These are phyloP conservation scores for Selenia dentaria DNA, from an alignment of 2,888 invertebrate species.

Conservation along the genomic window DNA sequence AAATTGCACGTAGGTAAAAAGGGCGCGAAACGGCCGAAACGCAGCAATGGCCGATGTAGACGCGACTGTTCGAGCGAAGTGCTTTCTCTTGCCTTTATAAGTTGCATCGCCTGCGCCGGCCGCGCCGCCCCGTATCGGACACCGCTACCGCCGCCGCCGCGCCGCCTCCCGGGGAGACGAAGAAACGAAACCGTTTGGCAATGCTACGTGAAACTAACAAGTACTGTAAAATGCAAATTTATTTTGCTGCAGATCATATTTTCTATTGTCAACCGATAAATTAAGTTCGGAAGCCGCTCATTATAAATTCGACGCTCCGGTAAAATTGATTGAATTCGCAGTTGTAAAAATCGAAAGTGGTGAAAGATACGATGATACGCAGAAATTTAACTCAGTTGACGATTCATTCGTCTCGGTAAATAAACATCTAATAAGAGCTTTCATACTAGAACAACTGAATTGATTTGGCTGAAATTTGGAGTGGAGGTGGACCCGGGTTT, in stretches of 20 bases:
- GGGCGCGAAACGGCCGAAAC: constrained; percentile 57
- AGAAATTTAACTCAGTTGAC: constrained; percentile 7
- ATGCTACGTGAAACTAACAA: constrained; percentile 65
- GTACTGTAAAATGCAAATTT: constrained; percentile 53
- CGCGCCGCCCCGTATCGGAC: background rate
- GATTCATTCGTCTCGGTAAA: constrained; percentile 13
- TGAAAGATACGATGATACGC: constrained; percentile 24
- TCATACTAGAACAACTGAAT: too few relatives aligned
- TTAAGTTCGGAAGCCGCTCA: constrained; percentile 43
- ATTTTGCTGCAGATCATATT: constrained; percentile 45
- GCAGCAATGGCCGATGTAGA: constrained; percentile 48
- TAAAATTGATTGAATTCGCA: constrained; percentile 25
- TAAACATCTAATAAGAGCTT: too few relatives aligned
- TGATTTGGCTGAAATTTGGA: too few relatives aligned
- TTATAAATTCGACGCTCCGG: constrained; percentile 35
- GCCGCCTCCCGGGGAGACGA: constrained; percentile 54
- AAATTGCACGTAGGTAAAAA: constrained; percentile 57
- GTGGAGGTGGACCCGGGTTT: too few relatives aligned
- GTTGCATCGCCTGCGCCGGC: constrained; percentile 46
- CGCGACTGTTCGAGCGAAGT: constrained; percentile 62
- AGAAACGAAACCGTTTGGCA: constrained; percentile 74
- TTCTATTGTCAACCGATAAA: constrained; percentile 33
- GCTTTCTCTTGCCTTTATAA: constrained; percentile 82
- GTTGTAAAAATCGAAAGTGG: constrained; percentile 33
- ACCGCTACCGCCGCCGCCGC: background rate